A percentile compares a stretch with the other conserved stretches of the same genome.
These are phyloP conservation scores for Pachyrhynchus sulphureomaculatus DNA, from an alignment of 1,140 invertebrate genomes.

Conservation along the genomic window DNA sequence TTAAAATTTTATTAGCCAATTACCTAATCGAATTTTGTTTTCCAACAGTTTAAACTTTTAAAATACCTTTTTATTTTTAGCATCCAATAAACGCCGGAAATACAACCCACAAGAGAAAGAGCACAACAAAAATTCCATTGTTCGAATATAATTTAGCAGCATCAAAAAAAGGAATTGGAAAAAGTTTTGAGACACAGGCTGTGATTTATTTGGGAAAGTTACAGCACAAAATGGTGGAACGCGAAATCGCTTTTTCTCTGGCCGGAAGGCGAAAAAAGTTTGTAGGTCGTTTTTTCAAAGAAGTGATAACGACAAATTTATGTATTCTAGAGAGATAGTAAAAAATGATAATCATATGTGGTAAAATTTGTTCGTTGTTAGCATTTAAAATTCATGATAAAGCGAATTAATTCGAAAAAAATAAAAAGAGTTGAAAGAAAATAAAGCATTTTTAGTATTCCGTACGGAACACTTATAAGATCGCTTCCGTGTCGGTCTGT, in stretches of 20 bases:
- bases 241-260: background rate
- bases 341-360: no score
- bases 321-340: no score
- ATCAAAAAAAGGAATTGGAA: background rate
- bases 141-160: background rate
- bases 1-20: no score
- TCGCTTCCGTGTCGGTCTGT: no score
- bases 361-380: no score
- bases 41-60: background rate
- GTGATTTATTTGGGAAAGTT: slow-evolving; percentile 11
- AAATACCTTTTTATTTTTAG: background rate
- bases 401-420: no score
- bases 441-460: no score
- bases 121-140: slow-evolving; percentile 4
- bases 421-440: no score
- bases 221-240: background rate
- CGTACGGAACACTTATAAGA: no score
- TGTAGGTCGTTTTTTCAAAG: background rate
- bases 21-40: no score
- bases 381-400: no score
- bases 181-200: slow-evolving; percentile 12
- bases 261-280: slow-evolving; percentile 9
- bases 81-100: slow-evolving; percentile 5
- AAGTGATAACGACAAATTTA: slow-evolving; percentile 8
- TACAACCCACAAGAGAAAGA: background rate